Evolutionary conservation across 2,797 vertebrate genomes (phyloP).

Genomic region (Aphelocoma californica): DNA sequence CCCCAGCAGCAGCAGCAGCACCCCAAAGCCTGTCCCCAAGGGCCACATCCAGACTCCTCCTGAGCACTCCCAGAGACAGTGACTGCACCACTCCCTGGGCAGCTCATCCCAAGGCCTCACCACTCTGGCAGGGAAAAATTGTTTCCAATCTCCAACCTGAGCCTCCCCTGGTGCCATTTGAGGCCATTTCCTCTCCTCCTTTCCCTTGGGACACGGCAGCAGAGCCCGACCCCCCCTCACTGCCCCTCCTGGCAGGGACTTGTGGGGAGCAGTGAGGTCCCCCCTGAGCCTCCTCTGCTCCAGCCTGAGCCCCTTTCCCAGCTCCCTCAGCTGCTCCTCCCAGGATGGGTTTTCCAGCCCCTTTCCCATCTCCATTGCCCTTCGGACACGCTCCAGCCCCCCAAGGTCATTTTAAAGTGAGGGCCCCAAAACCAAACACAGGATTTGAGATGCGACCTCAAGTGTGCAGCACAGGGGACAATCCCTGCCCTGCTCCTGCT

Average conservation of each 20-base stretch:
- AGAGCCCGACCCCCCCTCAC: too few relatives aligned
- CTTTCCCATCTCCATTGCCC: neutral
- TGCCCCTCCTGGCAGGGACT: too few relatives aligned
- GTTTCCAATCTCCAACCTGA: neutral
- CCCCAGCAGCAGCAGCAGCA: neutral
- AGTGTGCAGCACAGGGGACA: neutral
- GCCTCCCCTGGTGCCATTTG: neutral
- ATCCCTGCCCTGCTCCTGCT: neutral
- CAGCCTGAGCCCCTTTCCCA: neutral
- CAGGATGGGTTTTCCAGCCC: neutral
- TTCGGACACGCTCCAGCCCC: fast-evolving
- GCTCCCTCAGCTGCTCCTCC: neutral
- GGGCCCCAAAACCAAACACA: neutral
- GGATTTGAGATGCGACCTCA: neutral
- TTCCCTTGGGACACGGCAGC: too few relatives aligned
- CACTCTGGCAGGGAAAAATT: too few relatives aligned
- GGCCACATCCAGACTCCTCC: neutral
- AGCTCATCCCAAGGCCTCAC: too few relatives aligned
- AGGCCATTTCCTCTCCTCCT: neutral
- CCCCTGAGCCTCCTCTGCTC: neutral
- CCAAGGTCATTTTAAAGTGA: neutral
- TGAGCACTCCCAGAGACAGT: neutral
- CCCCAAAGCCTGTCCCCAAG: neutral
- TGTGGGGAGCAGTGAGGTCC: too few relatives aligned
- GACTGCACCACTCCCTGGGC: too few relatives aligned